A percentile compares a stretch with the other conserved stretches of the same genome.
Evolutionary conservation across 2,797 vertebrate genomes (phyloP).

Genomic region (Pipistrellus pipistrellus): DNA sequence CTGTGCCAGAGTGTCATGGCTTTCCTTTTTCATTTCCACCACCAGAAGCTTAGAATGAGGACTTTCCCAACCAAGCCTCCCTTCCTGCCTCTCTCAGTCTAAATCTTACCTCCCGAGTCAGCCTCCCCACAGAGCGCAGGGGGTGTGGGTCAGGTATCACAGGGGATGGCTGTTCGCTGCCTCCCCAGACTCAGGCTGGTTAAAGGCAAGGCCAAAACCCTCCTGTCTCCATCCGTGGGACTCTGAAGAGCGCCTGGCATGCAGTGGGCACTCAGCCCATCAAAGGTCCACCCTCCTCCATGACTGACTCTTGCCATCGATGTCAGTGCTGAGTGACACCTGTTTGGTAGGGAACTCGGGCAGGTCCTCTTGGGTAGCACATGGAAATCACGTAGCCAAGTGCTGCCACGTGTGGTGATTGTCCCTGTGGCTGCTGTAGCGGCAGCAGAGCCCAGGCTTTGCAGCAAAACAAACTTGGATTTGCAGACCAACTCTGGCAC

Average conservation of each 20-base stretch:
- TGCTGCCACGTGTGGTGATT: not conserved
- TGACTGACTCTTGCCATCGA: not conserved
- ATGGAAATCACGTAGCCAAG: not conserved
- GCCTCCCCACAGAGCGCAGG: not conserved
- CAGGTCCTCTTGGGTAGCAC: not conserved
- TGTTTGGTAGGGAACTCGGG: not conserved
- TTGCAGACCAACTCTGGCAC: not conserved
- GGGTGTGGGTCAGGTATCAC: not conserved
- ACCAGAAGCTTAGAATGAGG: not conserved
- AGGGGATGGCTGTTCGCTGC: not conserved
- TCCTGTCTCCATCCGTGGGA: not conserved
- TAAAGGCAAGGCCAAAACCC: not conserved
- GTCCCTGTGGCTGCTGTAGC: not conserved
- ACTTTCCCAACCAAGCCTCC: not conserved
- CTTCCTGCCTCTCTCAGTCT: not conserved
- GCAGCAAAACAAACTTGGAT: not conserved
- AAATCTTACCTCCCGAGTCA: not conserved
- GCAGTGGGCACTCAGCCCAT: not conserved
- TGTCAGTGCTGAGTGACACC: not conserved
- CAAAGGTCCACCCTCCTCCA: not conserved
- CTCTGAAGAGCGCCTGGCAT: not conserved
- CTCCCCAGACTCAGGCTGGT: not conserved
- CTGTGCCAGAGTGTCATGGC: not conserved
- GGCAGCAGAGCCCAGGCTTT: not conserved
- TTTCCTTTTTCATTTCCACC: not conserved